These are phyloP conservation scores for Anguilla marmorata DNA, from an alignment of 2,797 vertebrate species.

Conservation along the genomic window DNA sequence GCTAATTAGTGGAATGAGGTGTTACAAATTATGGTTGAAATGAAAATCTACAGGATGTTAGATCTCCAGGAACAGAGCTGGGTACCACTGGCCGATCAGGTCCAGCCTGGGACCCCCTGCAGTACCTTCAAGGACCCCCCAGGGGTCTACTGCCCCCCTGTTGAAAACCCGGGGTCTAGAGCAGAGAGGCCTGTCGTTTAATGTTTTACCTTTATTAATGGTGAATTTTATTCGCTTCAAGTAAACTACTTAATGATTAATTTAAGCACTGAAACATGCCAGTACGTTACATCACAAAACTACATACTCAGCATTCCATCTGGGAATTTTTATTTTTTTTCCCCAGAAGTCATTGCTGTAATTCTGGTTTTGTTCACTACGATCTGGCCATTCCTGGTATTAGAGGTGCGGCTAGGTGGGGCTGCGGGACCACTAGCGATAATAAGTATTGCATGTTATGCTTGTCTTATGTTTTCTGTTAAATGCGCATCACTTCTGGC, in stretches of 20 bases:
- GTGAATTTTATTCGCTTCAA: neutral
- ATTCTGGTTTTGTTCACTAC: neutral
- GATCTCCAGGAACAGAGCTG: too few species aligned
- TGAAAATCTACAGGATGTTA: too few species aligned
- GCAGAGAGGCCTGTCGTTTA: too few species aligned
- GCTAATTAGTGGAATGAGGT: too few species aligned
- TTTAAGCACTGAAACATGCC: neutral
- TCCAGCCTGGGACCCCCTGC: neutral
- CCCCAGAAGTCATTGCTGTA: neutral
- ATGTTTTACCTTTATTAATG: neutral
- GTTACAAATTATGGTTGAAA: too few species aligned
- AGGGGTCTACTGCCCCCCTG: neutral
- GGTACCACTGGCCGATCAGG: too few species aligned
- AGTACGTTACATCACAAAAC: neutral
- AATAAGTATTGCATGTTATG: neutral
- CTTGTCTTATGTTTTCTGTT: neutral
- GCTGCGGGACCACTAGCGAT: too few species aligned
- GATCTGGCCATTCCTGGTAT: neutral
- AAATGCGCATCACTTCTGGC: neutral
- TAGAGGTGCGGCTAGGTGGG: neutral
- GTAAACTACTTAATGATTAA: too few species aligned
- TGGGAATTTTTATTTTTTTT: neutral
- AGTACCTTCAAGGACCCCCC: neutral
- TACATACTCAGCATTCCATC: neutral
- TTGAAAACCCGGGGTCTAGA: too few species aligned